These are phyloP conservation scores for Otolemur crassicaudatus DNA, from an alignment of 2,797 vertebrate species.

Conservation along the genomic window DNA sequence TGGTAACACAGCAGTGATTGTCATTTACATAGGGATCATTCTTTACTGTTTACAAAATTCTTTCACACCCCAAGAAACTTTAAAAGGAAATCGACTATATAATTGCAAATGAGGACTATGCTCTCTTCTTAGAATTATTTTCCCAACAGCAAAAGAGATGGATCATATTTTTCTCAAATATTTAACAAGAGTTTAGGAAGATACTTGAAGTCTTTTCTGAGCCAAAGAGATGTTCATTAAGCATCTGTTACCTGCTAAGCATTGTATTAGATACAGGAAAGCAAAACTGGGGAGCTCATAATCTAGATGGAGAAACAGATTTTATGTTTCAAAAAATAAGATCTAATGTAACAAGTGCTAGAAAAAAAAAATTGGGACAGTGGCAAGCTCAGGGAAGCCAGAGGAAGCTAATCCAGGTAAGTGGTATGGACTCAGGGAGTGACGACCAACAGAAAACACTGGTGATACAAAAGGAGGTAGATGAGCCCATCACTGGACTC, in stretches of 20 bases:
- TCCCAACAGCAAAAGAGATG: neutral
- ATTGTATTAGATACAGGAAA: neutral
- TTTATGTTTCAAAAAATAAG: neutral
- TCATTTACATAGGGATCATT: neutral
- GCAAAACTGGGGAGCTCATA: neutral
- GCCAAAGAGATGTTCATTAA: neutral
- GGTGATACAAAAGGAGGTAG: neutral
- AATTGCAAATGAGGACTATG: neutral
- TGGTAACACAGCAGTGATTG: neutral
- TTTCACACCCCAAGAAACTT: neutral
- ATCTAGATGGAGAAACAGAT: neutral
- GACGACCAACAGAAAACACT: neutral
- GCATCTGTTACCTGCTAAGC: neutral
- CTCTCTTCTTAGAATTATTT: conserved; percentile 9
- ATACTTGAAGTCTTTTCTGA: neutral
- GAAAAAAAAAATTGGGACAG: neutral
- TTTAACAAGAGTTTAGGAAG: neutral
- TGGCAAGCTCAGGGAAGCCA: neutral
- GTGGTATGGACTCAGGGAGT: neutral
- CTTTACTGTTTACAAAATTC: neutral
- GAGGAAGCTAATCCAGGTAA: neutral
- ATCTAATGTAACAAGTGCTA: neutral
- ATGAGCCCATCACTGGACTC: neutral
- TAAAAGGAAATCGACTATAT: neutral
- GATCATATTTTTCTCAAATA: neutral